Evolutionary conservation across 2,888 invertebrate species (phyloP), one percentile per base, ranked within the genome.

Genomic region (Xylophagus ater): DNA sequence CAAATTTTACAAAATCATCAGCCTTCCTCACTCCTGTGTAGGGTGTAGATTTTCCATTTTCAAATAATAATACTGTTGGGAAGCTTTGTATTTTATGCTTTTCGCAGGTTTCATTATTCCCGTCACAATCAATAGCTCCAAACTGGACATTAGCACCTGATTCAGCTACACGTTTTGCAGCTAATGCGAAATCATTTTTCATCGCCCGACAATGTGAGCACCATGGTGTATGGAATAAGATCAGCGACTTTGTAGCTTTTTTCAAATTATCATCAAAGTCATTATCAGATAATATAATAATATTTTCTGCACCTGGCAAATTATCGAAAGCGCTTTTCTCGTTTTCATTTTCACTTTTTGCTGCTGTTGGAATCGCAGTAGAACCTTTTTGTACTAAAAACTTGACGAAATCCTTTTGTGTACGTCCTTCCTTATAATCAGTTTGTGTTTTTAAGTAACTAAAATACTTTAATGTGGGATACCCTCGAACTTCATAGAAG

Each of bases 191-290:
- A 6, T 73, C 73, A 4, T 81, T 78, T 55, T 82, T 83, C 58
- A 75, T 72, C 12, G 69, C 62, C 36, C 74, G 72, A 53, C 84
- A 84, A 52, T 81, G 78, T 0, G 74, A 73, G 55, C 84, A 84
- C 81, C 81, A 87, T 6, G 88, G 87, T 1, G 87, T 85, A 60
- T 88, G 88, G 64, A 88, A 88, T 78, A 88, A 85, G 44, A 87
- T 76, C 36, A 89, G 55, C 8, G 78, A 78, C 59, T 86, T 83
- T 52, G 82, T 82, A 65, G 83, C 77, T 62, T 79, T 80, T 56
- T 81, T 79, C 39, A 85, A 66, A 40, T 76, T 69, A 38, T 70
- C 58, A 52, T 80, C 78, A 64, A 85, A 86, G 47, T 66, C 74
- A 43, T 77, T 70, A 42, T 78, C 72, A 48, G 69, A 71, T 38